Conservation (phyloP, 2,888 invertebrate species). For the Macaria liturata region DNA sequence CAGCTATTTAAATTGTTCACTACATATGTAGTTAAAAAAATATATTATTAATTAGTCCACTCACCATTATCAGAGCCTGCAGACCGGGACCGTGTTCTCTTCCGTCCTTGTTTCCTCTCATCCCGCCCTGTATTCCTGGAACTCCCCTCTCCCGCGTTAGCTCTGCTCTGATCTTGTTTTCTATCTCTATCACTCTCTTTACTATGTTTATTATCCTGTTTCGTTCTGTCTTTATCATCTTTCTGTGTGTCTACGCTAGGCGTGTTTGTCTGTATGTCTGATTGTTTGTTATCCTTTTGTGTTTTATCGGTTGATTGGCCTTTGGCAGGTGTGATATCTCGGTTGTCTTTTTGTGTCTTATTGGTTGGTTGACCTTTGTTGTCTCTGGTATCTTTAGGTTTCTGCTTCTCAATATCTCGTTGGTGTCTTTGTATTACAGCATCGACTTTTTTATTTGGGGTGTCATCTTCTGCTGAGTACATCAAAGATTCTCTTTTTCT, state of each 20-base stretch:
- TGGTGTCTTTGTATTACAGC: background rate
- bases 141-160: too few species aligned
- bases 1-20: too few species aligned
- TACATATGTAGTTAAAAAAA: too few species aligned
- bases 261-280: too few species aligned
- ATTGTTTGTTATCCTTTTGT: too few species aligned
- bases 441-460: constrained; percentile 50
- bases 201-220: background rate
- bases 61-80: constrained; percentile 1
- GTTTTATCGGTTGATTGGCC: too few species aligned
- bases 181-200: background rate
- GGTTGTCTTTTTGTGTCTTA: background rate
- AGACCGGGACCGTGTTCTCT: constrained; percentile 19
- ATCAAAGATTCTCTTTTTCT: constrained; percentile 63
- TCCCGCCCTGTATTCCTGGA: too few species aligned
- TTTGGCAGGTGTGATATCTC: background rate
- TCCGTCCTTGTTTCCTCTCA: background rate
- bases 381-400: background rate
- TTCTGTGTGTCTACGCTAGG: background rate
- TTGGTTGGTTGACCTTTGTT: background rate
- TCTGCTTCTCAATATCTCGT: background rate
- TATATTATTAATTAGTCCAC: background rate
- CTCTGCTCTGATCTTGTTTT: constrained; percentile 6
- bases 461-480: constrained; percentile 71
- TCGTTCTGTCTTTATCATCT: background rate